Evolutionary conservation across 2,113 vertebrate species (phyloP), one percentile per base, ranked within the genome.

Genomic region (Mobula birostris): DNA sequence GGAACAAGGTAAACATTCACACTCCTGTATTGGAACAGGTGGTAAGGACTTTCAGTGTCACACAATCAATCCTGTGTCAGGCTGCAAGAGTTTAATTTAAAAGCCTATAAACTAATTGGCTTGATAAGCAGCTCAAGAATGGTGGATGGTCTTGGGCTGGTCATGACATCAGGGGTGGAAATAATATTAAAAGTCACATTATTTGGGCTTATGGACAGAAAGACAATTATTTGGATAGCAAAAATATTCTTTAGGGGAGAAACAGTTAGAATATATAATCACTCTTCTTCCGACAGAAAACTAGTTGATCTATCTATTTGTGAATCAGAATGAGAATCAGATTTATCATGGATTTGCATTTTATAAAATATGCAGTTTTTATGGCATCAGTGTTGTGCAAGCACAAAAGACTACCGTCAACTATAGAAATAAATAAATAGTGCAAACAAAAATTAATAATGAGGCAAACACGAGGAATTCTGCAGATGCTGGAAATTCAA

Each of bases 1-100:
- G 91, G 63, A 93, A 74, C n/a, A 93, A 93, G 24, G 68, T 93
- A 93, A 93, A 93, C 70, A 93, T 40, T 56, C 70, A 76, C 70
- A 24, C 91, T 24, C 24, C 36, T 93, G 14, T 40, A 56, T 74
- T 72, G 36, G 11, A 56, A 40, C 70, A 74, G 91, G 70, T 93
- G 40, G 91, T 36, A 11, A 12, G 66, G 3, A 29, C 36, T 36
- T 6, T 29, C 12, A 27, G 2, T 21, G n/a, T 72, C 90, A 68
- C 36, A 36, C 19, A 40, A 70, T 61, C 90, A 92, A 72, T 40
- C 32, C 1, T n/a, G 17, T 24, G 24, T 40, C 40, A 29, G 66
- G 61, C 19, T 27, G 0, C 17, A 27, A 21, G 66, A 24, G 36
- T 70, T 63, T 36, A 36, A 36, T 19, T 9, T 27, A 93, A 74